phyloP scores from a whole-genome alignment of 2,113 vertebrate genomes.

The Sylvilagus bachmani region DNA sequence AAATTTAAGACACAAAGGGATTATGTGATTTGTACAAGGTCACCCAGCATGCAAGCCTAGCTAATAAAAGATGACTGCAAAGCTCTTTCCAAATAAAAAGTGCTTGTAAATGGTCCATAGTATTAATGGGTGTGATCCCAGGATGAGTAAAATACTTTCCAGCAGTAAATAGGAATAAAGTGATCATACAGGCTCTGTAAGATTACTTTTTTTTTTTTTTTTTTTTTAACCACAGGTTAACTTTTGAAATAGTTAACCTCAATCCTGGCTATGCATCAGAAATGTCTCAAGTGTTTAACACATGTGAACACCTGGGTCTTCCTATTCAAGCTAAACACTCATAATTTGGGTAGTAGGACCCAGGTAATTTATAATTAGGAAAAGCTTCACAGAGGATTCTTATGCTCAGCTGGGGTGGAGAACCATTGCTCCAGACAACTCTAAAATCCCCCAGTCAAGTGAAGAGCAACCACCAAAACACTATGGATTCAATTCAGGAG shows the following conservation, averaged over 20 bases:
- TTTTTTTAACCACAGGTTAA: background rate
- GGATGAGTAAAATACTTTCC: constrained; percentile 40
- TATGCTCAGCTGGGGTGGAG: background rate
- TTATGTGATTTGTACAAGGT: constrained; percentile 75
- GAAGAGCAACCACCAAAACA: background rate
- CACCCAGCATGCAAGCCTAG: constrained; percentile 55
- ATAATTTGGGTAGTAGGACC: background rate
- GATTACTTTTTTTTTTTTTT: background rate
- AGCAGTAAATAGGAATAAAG: constrained; percentile 41
- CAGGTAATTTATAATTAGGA: constrained; percentile 21
- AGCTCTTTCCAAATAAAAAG: constrained; percentile 79
- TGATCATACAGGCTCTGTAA: constrained; percentile 12
- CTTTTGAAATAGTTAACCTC: constrained; percentile 55
- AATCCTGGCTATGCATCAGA: background rate
- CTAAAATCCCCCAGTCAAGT: background rate
- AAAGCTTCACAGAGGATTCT: constrained; percentile 24
- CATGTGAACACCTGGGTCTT: background rate
- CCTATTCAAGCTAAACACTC: background rate
- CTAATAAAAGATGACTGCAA: constrained; percentile 75
- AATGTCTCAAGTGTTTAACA: constrained; percentile 18
- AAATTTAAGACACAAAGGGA: constrained; percentile 74
- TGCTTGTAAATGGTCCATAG: constrained; percentile 54
- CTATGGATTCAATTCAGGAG: constrained; percentile 24
- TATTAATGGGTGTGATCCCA: constrained; percentile 56
- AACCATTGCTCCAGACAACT: background rate